Evolutionary conservation across 2,888 invertebrate genomes (phyloP), one percentile per base, ranked within the genome.

Genomic region (Cepaea hortensis): DNA sequence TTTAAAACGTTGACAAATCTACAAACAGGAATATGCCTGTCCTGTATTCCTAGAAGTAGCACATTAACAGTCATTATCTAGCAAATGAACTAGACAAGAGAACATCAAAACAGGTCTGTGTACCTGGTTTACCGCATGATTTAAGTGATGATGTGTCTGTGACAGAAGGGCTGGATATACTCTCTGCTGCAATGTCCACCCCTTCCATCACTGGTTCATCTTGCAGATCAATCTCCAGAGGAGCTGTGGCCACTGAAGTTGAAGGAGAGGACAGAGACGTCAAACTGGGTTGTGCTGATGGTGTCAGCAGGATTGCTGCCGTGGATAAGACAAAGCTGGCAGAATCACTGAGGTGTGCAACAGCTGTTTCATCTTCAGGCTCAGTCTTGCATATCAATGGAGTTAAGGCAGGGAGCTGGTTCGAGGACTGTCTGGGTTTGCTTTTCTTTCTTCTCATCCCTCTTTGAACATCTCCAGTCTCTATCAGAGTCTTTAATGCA

Each of bases 401-500:
- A 6, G 79, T 77, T 20, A 85, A 20, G 48, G 72, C 68, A 72
- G 70, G 76, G 11, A 79, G n/a, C n/a, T 65, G 72, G n/a, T 79
- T 48, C n/a, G 70, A 15, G 72, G 61, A 35, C 23, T 65, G 61
- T 81, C 84, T 81, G 46, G 23, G 18, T 50, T 62, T 70, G 55
- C 11, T 55, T n/a, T 76, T 84, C 72, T 61, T 86, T 50, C 35
- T 88, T 50, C 65, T 84, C 70, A 23, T 50, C 15, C 18, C 55
- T 79, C 73, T 75, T 9, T 35, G 72, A 18, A 84, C 55, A 55
- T 85, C 85, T 68, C 79, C 73, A 72, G 80, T 88, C 62, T 91
- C 89, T 11, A 55, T 9, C 46, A 92, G 79, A 18, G 92, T 91
- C 46, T 88, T 90, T 13, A 91, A 88, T 62, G 92, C 91, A 82